Base-by-base conservation (phyloP, 2,113 vertebrate genomes). In the Australoheros scitulus region DNA sequence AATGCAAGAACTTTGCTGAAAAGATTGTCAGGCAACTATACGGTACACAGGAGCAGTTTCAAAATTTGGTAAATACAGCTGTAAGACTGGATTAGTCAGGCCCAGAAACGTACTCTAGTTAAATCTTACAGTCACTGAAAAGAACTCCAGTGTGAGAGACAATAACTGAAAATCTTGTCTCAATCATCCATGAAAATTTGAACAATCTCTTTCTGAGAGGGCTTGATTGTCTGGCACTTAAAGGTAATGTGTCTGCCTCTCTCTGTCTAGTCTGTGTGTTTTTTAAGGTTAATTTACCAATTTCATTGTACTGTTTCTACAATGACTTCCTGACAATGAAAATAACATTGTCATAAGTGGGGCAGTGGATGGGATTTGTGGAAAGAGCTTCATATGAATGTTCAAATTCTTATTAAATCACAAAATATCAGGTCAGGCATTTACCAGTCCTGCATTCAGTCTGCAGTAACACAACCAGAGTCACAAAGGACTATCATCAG, bases 1-100 rank as follows among this genome's bases (percentile, higher is more conserved):
- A 79, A 79, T 15, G 56, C 57, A 79, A 84, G 64, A 64, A 60
- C 61, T 87, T 50, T 74, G 60, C 32, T 64, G 57, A 18, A 86
- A 68, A 88, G 94, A 95, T 95, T 95, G 94, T 95, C 94, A 90
- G 77, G 92, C 92, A 91, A 90, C 85, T 72, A 87, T 38, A 82
- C 1, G 18, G 17, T 41, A 83, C 58, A 81, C 22, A 61, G 80
- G 59, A 84, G 47, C 50, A 34, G 26, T 43, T 68, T 60, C 59
- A 59, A 50, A 26, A 60, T 81, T 87, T 77, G 63, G 43, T 70
- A 47, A 83, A 86, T 26, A 36, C 76, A 34, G 52, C 58, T 38
- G 17, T 64, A 59, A 70, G 72, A 84, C 78, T 4, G n/a, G 68
- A 34, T 34, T 24, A 80, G 52, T 47, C 22, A 26, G 18, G 22